These are phyloP conservation scores for Eucriotettix oculatus DNA, from an alignment of 2,888 invertebrate genomes.

Conservation along the genomic window DNA sequence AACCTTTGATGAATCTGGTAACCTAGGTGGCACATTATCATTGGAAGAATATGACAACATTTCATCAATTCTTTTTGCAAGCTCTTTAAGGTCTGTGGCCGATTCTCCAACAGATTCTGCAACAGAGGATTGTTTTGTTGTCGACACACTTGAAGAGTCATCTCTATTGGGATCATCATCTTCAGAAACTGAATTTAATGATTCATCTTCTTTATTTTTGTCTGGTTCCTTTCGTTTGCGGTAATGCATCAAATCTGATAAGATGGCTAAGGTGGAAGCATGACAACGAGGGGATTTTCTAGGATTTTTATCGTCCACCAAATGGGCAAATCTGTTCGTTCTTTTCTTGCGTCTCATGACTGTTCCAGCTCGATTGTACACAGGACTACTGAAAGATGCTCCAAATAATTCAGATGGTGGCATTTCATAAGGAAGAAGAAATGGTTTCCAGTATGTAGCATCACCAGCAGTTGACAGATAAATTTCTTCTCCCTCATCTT, in stretches of 20 bases:
- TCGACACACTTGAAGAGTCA: background rate
- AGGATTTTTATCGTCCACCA: constrained; percentile 39
- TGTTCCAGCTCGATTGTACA: constrained; percentile 14
- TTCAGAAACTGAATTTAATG: background rate
- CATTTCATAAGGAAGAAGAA: constrained; percentile 55
- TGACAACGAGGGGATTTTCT: constrained; percentile 77
- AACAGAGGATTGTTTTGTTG: no score
- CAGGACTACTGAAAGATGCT: constrained; percentile 36
- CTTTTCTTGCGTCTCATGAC: constrained; percentile 10
- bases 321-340: constrained; percentile 14
- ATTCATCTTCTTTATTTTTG: constrained; percentile 1
- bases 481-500: constrained; percentile 49
- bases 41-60: background rate
- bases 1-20: no score
- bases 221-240: constrained; percentile 3
- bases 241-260: constrained; percentile 23
- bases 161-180: background rate
- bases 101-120: background rate
- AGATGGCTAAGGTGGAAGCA: constrained; percentile 70
- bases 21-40: background rate
- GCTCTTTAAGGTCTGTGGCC: constrained; percentile 3
- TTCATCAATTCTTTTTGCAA: constrained; percentile 6
- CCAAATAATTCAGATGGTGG: constrained; percentile 28
- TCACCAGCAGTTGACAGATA: constrained; percentile 16
- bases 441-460: constrained; percentile 40